Percentiles rank a stretch among this genome's conserved stretches.
Evolutionary conservation across 1,140 invertebrate genomes (phyloP).

Genomic region (Halesus radiatus): DNA sequence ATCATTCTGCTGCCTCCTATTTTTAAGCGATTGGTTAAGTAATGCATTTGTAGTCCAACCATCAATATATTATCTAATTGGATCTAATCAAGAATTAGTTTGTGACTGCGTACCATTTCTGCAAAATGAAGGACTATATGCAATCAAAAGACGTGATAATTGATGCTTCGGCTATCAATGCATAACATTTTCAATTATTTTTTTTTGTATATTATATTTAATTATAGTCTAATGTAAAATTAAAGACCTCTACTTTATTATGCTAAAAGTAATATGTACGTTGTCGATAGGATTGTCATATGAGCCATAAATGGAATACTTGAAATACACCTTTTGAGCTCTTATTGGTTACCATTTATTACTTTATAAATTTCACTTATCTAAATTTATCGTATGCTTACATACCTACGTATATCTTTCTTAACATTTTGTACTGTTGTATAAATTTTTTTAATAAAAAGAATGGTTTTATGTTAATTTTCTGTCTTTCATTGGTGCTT

Average conservation of each 20-base stretch:
- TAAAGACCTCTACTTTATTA: slow-evolving; percentile 5
- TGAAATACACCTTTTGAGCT: not conserved
- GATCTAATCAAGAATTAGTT: no score
- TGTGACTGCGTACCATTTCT: no score
- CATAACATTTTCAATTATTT: no score
- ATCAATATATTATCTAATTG: not conserved
- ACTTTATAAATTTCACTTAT: not conserved
- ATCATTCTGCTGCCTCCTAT: not conserved
- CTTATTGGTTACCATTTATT: slow-evolving; percentile 7
- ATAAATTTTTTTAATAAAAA: slow-evolving; percentile 8
- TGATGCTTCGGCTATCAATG: no score
- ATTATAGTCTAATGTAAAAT: not conserved
- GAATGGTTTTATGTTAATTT: slow-evolving; percentile 14
- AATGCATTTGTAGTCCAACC: not conserved
- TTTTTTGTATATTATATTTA: no score
- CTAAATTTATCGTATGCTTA: not conserved
- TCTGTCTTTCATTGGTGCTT: not conserved
- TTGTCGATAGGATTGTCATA: not conserved
- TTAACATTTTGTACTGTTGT: slow-evolving; percentile 24
- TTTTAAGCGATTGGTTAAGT: no score
- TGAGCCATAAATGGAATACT: not conserved
- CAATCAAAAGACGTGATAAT: no score
- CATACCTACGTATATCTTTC: slow-evolving; percentile 9
- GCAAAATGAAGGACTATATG: no score
- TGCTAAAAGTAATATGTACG: not conserved